These are phyloP conservation scores for Platypus cylindrus DNA, from an alignment of 2,888 invertebrate genomes.

Conservation along the genomic window DNA sequence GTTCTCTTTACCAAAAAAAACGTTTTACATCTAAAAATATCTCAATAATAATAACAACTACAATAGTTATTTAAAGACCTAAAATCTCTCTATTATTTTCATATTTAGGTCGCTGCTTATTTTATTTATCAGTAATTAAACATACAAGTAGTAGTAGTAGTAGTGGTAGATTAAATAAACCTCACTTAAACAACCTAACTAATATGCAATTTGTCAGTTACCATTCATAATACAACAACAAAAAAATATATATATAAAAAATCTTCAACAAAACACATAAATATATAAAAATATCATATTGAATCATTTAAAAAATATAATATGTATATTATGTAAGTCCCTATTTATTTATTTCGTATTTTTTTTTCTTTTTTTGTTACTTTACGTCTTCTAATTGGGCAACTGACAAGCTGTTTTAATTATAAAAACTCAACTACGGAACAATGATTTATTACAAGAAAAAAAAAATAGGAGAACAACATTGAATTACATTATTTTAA, in stretches of 20 bases:
- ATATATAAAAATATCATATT: conserved; percentile 30
- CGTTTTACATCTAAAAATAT: conserved; percentile 32
- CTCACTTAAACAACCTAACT: conserved; percentile 24
- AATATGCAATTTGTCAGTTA: conserved; percentile 24
- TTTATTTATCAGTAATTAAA: conserved; percentile 23
- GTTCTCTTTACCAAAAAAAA: conserved; percentile 21
- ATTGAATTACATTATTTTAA: not conserved
- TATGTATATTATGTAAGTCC: too few relatives aligned
- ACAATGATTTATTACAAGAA: too few relatives aligned
- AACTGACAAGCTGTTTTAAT: conserved; percentile 29
- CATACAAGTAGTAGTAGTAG: too few relatives aligned
- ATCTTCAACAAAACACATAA: conserved; percentile 29
- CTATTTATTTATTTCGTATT: conserved; percentile 11
- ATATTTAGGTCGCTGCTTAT: conserved; percentile 22
- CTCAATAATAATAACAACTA: conserved; percentile 38
- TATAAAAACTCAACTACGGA: conserved; percentile 26
- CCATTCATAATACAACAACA: conserved; percentile 19
- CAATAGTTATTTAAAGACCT: conserved; percentile 28
- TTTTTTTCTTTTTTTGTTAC: too few relatives aligned
- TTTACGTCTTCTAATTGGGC: too few relatives aligned
- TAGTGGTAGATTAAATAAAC: too few relatives aligned
- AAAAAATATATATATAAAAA: conserved; percentile 23
- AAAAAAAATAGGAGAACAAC: conserved; percentile 7
- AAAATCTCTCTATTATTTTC: too few relatives aligned
- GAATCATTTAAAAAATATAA: conserved; percentile 17